Evolutionary conservation across 2,888 invertebrate genomes (phyloP).

Genomic region (Caenorhabditis sp.): DNA sequence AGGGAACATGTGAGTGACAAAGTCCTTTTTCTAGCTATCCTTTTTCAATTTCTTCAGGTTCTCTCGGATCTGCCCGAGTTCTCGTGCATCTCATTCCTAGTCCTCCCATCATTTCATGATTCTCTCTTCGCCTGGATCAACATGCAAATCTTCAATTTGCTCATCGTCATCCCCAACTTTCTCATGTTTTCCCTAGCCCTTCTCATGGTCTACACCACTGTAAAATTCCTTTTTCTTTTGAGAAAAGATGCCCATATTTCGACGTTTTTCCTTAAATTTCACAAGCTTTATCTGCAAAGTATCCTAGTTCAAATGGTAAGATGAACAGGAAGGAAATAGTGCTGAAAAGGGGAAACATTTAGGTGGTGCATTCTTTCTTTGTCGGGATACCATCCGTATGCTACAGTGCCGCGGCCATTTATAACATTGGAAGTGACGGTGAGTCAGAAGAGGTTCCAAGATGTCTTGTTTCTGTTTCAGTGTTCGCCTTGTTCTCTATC

Average conservation of each 20-base stretch:
- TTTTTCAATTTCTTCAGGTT: neutral
- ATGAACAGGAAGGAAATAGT: no score
- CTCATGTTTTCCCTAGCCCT: neutral
- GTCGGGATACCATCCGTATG: neutral
- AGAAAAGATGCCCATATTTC: neutral
- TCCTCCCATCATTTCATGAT: neutral
- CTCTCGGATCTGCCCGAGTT: neutral
- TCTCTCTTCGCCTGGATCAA: neutral
- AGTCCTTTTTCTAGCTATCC: no score
- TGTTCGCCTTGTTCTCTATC: neutral
- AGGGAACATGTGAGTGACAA: neutral
- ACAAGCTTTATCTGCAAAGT: neutral
- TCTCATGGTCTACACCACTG: neutral
- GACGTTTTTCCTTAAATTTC: neutral
- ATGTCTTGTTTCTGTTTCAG: neutral
- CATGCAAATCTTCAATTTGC: neutral
- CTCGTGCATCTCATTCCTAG: neutral
- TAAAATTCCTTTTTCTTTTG: neutral
- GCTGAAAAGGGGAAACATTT: no score
- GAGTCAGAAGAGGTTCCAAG: no score
- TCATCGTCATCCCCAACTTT: constrained; percentile 1
- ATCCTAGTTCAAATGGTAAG: neutral
- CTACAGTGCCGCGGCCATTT: neutral
- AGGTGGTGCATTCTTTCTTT: neutral
- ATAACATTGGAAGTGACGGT: neutral